Evolutionary conservation across 2,888 invertebrate genomes (phyloP), one percentile per base, ranked within the genome.

Genomic region (Amiota mariae): DNA sequence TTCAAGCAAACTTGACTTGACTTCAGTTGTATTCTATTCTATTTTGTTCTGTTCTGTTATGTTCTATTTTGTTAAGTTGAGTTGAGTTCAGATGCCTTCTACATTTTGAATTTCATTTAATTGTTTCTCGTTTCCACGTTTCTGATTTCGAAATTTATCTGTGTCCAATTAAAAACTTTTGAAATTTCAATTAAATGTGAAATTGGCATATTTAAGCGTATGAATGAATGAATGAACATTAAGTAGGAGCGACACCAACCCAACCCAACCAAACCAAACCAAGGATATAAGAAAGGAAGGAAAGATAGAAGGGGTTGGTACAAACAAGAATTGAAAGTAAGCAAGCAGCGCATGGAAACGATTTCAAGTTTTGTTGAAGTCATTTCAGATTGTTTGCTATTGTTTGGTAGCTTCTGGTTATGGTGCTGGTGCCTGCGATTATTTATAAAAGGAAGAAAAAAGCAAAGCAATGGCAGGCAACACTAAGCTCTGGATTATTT

Each of bases 141-240:
- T 77, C 63, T 10, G 49, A 51, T 13, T 46, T 18, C 47, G 68
- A 79, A 84, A 84, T 85, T 85, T 85, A 80, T 82, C 79, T 82
- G 79, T 80, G 80, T 82, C 80, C 85, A 85, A 86, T 85, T 86
- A 86, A 83, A 85, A 85, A 86, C 85, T 85, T 85, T 85, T 85
- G 83, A 85, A 86, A 85, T 86, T 84, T 85, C 85, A 86, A 86
- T 85, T 85, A 85, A 85, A 85, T 82, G 79, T 75, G 75, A 86
- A 86, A 85, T 85, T 84, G 83, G 85, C 84, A 84, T 83, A 83
- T 83, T 83, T 82, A 85, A 84, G 77, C 79, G 79, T 81, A 79
- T 83, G 85, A 85, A 51, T 68, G 54, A 12, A 80, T 80, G 79
- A 74, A 70, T 61, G 6, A 64, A 36, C 24, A 36, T n/a, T n/a